Conservation (phyloP, 2,888 invertebrate species). For the Helleia helle region DNA sequence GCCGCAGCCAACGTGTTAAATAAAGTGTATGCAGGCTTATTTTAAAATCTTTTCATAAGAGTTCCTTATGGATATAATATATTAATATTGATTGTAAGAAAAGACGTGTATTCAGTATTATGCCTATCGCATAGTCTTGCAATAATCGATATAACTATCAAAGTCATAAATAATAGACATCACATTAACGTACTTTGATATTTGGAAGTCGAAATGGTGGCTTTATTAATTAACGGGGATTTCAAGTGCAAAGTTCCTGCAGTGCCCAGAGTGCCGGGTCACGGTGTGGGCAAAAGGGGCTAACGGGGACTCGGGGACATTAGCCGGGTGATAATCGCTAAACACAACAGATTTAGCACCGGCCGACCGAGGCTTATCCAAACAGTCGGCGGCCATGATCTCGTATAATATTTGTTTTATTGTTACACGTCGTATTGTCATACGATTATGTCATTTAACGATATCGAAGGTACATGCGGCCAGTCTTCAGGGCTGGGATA, state of each 20-base stretch:
- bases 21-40: too few relatives aligned
- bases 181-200: not conserved
- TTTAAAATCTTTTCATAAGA: too few relatives aligned
- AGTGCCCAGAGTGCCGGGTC: not conserved
- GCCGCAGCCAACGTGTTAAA: too few relatives aligned
- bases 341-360: not conserved
- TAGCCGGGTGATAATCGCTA: not conserved
- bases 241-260: not conserved
- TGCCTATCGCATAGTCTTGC: not conserved
- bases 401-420: not conserved
- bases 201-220: not conserved
- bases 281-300: too few relatives aligned
- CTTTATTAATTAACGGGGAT: not conserved
- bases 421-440: not conserved
- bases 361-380: not conserved
- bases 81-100: not conserved
- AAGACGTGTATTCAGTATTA: too few relatives aligned
- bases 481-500: too few relatives aligned
- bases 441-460: not conserved
- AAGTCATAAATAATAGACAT: not conserved
- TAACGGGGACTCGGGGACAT: not conserved
- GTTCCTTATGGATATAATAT: not conserved
- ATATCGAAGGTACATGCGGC: too few relatives aligned
- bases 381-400: not conserved
- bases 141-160: constrained; percentile 3